Evolutionary conservation across 2,888 invertebrate genomes (phyloP).

Genomic region (Phortica okadai): DNA sequence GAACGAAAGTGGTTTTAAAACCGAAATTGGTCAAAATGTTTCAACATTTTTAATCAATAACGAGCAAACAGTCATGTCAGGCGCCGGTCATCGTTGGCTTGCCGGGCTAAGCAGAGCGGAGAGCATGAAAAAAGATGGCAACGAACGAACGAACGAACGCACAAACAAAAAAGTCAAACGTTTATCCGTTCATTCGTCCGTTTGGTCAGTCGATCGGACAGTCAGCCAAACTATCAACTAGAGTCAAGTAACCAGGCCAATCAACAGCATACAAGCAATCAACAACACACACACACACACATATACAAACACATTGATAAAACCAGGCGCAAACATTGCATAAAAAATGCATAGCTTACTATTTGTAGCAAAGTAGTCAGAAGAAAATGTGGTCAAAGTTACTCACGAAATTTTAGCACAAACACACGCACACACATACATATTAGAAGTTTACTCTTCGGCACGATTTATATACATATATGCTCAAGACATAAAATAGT

Average conservation of each 20-base stretch:
- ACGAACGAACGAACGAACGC: not conserved
- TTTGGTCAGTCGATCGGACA: not conserved
- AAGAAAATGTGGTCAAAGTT: not conserved
- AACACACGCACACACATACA: no score
- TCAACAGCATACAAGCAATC: slow-evolving; percentile 13
- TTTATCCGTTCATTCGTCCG: not conserved
- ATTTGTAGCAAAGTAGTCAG: not conserved
- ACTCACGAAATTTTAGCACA: no score
- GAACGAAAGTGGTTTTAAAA: slow-evolving; percentile 64
- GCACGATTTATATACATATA: no score
- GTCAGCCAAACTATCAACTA: not conserved
- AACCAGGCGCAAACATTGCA: not conserved
- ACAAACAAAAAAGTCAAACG: slow-evolving; percentile 6
- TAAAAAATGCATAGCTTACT: slow-evolving; percentile 13
- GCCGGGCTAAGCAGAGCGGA: no score
- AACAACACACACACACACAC: not conserved
- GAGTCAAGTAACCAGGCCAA: slow-evolving; percentile 11
- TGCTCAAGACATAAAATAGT: no score
- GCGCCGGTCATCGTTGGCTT: not conserved
- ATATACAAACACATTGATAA: not conserved
- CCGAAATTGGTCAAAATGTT: slow-evolving; percentile 67
- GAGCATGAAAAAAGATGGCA: not conserved
- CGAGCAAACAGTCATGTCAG: slow-evolving; percentile 35
- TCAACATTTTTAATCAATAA: slow-evolving; percentile 70
- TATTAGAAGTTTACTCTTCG: no score